Evolutionary conservation across 2,888 invertebrate species (phyloP).

Genomic region (Julus scanicus): DNA sequence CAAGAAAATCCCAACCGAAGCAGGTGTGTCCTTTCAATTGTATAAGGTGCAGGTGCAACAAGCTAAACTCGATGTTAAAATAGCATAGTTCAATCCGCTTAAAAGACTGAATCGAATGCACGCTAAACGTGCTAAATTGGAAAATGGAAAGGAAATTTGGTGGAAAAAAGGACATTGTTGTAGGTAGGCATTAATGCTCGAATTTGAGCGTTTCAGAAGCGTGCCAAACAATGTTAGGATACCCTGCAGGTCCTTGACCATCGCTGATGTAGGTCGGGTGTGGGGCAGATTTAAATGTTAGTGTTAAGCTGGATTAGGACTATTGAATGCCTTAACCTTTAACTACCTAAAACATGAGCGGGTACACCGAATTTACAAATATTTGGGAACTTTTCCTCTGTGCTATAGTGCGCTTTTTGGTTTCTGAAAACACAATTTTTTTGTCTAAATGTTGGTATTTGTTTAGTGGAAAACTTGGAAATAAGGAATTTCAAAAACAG

Average conservation of each 20-base stretch:
- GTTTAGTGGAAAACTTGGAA: too few species aligned
- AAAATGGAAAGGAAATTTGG: conserved; percentile 9
- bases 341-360: too few species aligned
- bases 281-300: background rate
- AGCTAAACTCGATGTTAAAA: background rate
- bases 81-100: background rate
- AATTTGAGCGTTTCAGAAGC: conserved; percentile 12
- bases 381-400: too few species aligned
- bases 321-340: background rate
- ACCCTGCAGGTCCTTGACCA: background rate
- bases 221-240: background rate
- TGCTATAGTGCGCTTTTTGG: too few species aligned
- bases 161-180: conserved; percentile 11
- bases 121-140: background rate
- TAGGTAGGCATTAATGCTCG: background rate
- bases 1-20: background rate
- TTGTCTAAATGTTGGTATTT: too few species aligned
- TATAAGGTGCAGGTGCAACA: background rate
- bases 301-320: background rate
- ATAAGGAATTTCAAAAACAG: too few species aligned
- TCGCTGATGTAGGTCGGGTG: background rate
- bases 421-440: too few species aligned
- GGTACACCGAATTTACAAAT: too few species aligned
- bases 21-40: conserved; percentile 7
- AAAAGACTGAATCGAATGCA: background rate